A percentile compares a stretch with the other conserved stretches of the same genome.
Evolutionary conservation across 2,888 invertebrate genomes (phyloP).

Genomic region (Pyrocoelia pectoralis): DNA sequence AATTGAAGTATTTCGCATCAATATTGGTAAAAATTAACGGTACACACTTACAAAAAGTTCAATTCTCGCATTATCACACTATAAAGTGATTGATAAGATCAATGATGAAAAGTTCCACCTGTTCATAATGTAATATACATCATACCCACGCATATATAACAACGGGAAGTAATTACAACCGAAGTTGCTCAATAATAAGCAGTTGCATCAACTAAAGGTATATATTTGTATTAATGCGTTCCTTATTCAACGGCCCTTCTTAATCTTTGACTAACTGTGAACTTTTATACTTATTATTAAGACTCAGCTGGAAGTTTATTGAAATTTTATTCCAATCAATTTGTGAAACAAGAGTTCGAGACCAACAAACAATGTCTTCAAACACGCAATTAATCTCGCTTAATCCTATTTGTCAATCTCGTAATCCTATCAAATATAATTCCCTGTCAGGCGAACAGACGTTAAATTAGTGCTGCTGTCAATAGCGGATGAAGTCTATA

Average conservation of each 20-base stretch:
- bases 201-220: background rate
- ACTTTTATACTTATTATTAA: constrained; percentile 5
- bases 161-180: background rate
- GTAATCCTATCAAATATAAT: constrained; percentile 59
- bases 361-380: constrained; percentile 46
- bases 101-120: background rate
- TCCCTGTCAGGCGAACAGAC: constrained; percentile 55
- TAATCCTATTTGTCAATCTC: constrained; percentile 59
- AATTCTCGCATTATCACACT: too few relatives aligned
- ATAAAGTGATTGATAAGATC: too few relatives aligned
- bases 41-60: too few relatives aligned
- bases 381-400: constrained; percentile 56
- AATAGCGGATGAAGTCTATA: constrained; percentile 45
- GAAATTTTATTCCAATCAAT: constrained; percentile 43
- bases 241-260: background rate
- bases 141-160: background rate
- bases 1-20: too few relatives aligned
- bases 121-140: background rate
- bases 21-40: too few relatives aligned
- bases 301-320: constrained; percentile 31
- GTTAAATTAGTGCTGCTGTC: constrained; percentile 58
- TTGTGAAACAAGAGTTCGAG: constrained; percentile 40
- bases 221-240: background rate
- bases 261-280: background rate
- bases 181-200: background rate